Conservation (phyloP, 2,113 vertebrate genomes). For the Martes martes region DNA sequence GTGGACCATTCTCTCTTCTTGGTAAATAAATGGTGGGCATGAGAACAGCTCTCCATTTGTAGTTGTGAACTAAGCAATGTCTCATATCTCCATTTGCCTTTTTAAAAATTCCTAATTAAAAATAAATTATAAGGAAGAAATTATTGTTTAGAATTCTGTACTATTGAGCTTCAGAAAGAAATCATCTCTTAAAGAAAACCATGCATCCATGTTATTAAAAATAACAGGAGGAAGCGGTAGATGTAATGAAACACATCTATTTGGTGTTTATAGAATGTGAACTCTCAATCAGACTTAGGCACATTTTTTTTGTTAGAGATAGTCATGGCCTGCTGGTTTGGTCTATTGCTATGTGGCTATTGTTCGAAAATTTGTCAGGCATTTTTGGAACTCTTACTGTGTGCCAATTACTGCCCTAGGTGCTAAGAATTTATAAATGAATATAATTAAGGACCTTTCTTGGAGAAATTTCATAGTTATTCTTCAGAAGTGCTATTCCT, state of each 20-base stretch:
- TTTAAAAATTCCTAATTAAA: not conserved
- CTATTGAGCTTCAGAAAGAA: not conserved
- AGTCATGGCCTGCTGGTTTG: not conserved
- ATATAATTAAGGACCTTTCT: not conserved
- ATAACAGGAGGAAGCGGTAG: not conserved
- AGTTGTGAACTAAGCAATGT: not conserved
- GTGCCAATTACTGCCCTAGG: not conserved
- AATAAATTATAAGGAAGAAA: not conserved
- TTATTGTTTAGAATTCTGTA: constrained; percentile 39
- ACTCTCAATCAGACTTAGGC: not conserved
- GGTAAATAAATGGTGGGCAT: not conserved
- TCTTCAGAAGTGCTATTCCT: not conserved
- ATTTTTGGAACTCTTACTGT: not conserved
- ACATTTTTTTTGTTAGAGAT: not conserved
- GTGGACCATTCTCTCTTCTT: not conserved
- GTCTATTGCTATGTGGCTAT: not conserved
- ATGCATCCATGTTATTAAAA: not conserved
- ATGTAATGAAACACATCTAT: not conserved
- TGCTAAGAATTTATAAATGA: not conserved
- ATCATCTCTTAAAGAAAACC: not conserved
- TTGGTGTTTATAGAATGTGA: not conserved
- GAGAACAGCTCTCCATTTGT: constrained; percentile 5
- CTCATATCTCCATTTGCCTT: not conserved
- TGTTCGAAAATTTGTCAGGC: not conserved
- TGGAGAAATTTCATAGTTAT: not conserved